Evolutionary conservation across 2,888 invertebrate genomes (phyloP).

Genomic region (Machimus rusticus): DNA sequence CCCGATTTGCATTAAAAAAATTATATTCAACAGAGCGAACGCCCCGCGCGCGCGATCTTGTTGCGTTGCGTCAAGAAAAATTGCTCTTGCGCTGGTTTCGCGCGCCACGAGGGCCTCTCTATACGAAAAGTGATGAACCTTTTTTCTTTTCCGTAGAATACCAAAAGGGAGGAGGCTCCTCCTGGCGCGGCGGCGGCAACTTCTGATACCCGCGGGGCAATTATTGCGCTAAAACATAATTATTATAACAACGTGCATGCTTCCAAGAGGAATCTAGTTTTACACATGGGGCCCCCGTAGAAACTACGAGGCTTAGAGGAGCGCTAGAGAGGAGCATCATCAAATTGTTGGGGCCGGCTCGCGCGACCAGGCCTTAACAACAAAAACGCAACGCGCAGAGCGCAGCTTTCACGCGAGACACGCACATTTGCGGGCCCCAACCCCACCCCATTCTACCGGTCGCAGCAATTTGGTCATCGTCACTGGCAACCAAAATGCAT

Average conservation of each 20-base stretch:
- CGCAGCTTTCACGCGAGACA: slow-evolving; percentile 7
- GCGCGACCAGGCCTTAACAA: not conserved
- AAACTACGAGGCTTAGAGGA: not conserved
- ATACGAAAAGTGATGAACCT: not conserved
- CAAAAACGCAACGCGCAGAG: not conserved
- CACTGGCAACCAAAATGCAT: slow-evolving; percentile 32
- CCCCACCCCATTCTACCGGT: not conserved
- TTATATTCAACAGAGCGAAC: not conserved
- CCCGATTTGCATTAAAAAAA: slow-evolving; percentile 2
- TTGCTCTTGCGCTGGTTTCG: not conserved
- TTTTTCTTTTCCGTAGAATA: not conserved
- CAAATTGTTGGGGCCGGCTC: not conserved
- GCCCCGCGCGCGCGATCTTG: not conserved
- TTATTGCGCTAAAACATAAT: slow-evolving; percentile 18
- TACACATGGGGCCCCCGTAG: not conserved
- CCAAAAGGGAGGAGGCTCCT: not conserved
- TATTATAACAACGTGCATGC: slow-evolving; percentile 32
- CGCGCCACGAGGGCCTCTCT: not conserved
- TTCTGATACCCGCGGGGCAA: slow-evolving; percentile 14
- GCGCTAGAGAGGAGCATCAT: not conserved
- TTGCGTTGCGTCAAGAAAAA: slow-evolving; percentile 7
- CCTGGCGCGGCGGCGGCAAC: not conserved
- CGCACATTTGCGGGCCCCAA: not conserved
- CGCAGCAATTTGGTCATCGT: slow-evolving; percentile 32
- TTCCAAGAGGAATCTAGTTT: slow-evolving; percentile 32